Base-by-base conservation (phyloP, 2,797 vertebrate genomes). In the Gallinago stenura region DNA sequence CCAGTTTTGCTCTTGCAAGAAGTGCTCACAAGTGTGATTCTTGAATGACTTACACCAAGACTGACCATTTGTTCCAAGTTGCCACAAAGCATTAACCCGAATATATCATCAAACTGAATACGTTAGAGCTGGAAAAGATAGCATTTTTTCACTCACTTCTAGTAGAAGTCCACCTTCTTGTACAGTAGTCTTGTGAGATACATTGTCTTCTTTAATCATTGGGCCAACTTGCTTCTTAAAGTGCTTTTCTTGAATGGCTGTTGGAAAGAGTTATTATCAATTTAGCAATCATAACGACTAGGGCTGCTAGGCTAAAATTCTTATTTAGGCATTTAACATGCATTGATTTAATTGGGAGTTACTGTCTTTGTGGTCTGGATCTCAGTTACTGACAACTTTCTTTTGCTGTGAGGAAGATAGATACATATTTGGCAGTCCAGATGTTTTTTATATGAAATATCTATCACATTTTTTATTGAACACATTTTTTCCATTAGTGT, bases 201-300 rank as follows among this genome's bases (percentile, higher is more conserved):
- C 69, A 39, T 66, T 89, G 21, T 97, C 92, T 87, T 98, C 98
- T 90, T 96, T 97, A n/a, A 97, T 89, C 1, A 56, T 95, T 60
- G 97, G 95, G 88, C 85, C 96, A 46, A 50, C 57, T 82, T 95
- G 97, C 87, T 96, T 98, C 96, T 95, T 97, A 58, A 96, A 96
- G 78, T 97, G 89, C 64, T 98, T 98, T 93, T 98, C 99, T 95
- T 98, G 98, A 97, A 98, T 97, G n/a, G 98, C 99, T 99, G 98
- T 94, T 79, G 85, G 66, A 65, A 97, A 97, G 72, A 96, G 70
- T 65, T 81, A 51, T 28, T 26, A 50, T 87, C 37, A 89, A 56
- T 79, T 94, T 90, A 95, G 83, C 90, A 83, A 89, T 60, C 58
- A 20, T 33, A 76, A 64, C 0, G 0, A 82, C 45, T 35, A 73